Percentiles rank a stretch among this genome's conserved stretches.
These are phyloP conservation scores for rat (Rattus norvegicus) DNA, from an alignment of 2,113 vertebrate genomes.

Conservation along the genomic window DNA sequence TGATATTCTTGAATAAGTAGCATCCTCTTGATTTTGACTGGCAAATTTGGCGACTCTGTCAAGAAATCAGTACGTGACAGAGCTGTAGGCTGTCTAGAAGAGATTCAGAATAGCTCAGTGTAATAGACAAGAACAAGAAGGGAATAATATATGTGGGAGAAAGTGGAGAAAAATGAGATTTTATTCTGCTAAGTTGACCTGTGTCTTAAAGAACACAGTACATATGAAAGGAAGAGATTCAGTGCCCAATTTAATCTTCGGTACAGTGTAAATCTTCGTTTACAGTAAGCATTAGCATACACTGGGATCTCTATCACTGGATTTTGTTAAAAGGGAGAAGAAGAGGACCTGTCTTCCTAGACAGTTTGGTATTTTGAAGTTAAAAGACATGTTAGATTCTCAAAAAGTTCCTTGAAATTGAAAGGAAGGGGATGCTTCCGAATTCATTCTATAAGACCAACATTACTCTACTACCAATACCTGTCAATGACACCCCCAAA, in stretches of 20 bases:
- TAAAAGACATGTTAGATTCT: conserved; percentile 7
- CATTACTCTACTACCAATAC: neutral
- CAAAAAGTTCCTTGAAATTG: neutral
- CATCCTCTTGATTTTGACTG: neutral
- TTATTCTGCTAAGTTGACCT: neutral
- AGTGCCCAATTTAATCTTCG: neutral
- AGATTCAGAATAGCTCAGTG: neutral
- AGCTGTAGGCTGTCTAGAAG: neutral
- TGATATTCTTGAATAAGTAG: neutral
- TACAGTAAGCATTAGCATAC: neutral
- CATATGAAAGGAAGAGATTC: neutral
- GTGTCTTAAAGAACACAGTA: neutral
- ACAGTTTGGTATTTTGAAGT: neutral
- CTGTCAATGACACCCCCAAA: neutral
- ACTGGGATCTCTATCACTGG: neutral
- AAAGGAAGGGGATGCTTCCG: neutral
- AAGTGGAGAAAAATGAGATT: neutral
- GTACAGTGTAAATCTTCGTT: neutral
- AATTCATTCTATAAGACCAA: neutral
- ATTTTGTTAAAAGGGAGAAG: neutral
- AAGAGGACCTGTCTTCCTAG: neutral
- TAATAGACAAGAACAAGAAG: neutral
- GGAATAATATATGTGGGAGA: neutral
- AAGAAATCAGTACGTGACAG: neutral
- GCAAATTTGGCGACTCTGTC: neutral